Evolutionary conservation across 2,888 invertebrate genomes (phyloP).

Genomic region (Sinodicranocentrus sp.): DNA sequence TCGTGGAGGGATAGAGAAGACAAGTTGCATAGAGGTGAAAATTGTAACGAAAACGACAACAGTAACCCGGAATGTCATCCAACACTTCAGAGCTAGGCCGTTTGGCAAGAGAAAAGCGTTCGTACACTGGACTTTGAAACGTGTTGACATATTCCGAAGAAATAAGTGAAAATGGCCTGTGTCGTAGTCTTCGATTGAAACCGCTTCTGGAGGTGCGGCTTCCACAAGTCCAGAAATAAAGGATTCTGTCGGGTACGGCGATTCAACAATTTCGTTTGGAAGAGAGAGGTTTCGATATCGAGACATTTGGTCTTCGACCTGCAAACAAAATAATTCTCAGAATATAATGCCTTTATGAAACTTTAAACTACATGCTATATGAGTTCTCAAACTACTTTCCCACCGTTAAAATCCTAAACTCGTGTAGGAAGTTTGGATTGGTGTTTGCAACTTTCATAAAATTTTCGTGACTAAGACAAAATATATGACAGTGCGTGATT

Average conservation of each 20-base stretch:
- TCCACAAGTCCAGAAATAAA: conserved; percentile 2
- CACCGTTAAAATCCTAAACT: conserved; percentile 66
- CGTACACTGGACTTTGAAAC: too few relatives aligned
- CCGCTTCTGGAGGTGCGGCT: background rate
- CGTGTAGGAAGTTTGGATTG: conserved; percentile 61
- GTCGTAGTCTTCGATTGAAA: too few relatives aligned
- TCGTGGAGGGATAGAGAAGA: conserved; percentile 66
- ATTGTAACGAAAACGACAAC: conserved; percentile 42
- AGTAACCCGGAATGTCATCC: conserved; percentile 71
- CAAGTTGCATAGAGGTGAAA: conserved; percentile 64
- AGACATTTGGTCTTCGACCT: too few relatives aligned
- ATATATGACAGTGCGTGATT: conserved; percentile 72
- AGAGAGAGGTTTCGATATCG: too few relatives aligned
- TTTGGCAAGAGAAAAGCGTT: conserved; percentile 54
- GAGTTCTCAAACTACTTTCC: too few relatives aligned
- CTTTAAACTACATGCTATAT: too few relatives aligned
- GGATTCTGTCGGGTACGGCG: background rate
- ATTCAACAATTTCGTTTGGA: too few relatives aligned
- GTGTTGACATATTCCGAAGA: too few relatives aligned
- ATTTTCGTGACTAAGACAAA: conserved; percentile 69
- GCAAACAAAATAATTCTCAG: too few relatives aligned
- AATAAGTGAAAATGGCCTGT: too few relatives aligned
- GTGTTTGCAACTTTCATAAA: conserved; percentile 62
- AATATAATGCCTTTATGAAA: too few relatives aligned
- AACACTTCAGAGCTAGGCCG: conserved; percentile 65